Base-by-base conservation (phyloP, 1,140 invertebrate genomes). In the Rhopalosiphum padi region DNA sequence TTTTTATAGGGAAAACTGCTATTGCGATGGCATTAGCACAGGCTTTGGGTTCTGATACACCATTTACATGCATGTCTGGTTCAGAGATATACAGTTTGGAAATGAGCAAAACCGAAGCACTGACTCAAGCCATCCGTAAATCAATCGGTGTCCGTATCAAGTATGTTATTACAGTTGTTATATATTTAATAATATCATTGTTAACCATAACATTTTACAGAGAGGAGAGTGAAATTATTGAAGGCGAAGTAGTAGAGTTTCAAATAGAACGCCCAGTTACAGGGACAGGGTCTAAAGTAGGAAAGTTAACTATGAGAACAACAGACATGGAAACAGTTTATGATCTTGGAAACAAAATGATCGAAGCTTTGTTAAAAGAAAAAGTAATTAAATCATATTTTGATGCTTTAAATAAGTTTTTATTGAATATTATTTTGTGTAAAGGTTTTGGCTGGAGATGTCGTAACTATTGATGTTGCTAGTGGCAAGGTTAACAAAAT, bases 261-360 rank as follows among this genome's bases (percentile, higher is more conserved):
- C 98, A 99, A 96, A 98, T 99, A 88, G 99, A 99, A 95, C 96
- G 99, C 89, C 98, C 99, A 6, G 98, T 98, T 0, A 97, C 98
- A 11, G 98, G 98, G 4, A 97, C 98, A 4, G 99, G 99, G 1
- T 97, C 98, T 0, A 98, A 99, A 96, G 96, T 97, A 87, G 95
- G 97, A 6, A 99, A 99, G 95, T 95, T 99, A 5, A 99, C 99
- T 0, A 95, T 99, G 41, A 99, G 99, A 96, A 99, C 99, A 5
- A 99, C 99, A 2, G 99, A 99, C 95, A 99, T 99, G 99, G 99
- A 99, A 96, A 99, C 99, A 0, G 97, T 99, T 94, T 99, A 99
- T 95, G 99, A 99, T 95, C 96, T 99, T 94, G 99, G 99, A 48
- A 98, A 98, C 91, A 99, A 99, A 96, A 99, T 99, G 97, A 99